Evolutionary conservation across 2,797 vertebrate genomes (phyloP).

Genomic region (Acomys russatus): DNA sequence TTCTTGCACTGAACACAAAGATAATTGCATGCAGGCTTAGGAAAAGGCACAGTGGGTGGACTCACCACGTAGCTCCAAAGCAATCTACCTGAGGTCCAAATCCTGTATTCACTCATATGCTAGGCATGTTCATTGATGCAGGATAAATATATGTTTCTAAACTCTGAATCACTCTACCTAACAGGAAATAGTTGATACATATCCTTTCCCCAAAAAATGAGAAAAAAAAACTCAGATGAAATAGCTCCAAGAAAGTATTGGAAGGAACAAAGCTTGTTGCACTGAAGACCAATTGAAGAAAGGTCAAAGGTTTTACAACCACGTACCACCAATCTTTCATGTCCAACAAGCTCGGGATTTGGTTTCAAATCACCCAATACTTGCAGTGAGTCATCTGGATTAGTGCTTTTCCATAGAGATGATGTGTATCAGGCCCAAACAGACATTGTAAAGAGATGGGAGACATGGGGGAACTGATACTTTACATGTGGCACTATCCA

Average conservation of each 20-base stretch:
- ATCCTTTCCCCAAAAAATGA: not conserved
- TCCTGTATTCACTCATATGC: not conserved
- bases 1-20: not conserved
- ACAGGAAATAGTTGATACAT: not conserved
- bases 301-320: not conserved
- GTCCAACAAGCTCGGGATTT: not conserved
- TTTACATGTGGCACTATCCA: not conserved
- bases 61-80: not conserved
- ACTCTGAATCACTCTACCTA: not conserved
- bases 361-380: conserved; percentile 26
- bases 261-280: not conserved
- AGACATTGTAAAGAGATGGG: conserved; percentile 54
- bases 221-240: not conserved
- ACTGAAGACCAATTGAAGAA: not conserved
- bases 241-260: not conserved
- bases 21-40: not conserved
- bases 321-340: not conserved
- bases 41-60: not conserved
- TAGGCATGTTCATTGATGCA: not conserved
- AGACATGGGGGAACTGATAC: not conserved
- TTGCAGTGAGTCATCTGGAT: conserved; percentile 70
- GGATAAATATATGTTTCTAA: not conserved
- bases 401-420: conserved; percentile 56
- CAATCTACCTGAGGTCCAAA: not conserved
- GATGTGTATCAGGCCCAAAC: conserved; percentile 67